Base-by-base conservation (phyloP, 2,888 invertebrate species). In the Eupeodes luniger region DNA sequence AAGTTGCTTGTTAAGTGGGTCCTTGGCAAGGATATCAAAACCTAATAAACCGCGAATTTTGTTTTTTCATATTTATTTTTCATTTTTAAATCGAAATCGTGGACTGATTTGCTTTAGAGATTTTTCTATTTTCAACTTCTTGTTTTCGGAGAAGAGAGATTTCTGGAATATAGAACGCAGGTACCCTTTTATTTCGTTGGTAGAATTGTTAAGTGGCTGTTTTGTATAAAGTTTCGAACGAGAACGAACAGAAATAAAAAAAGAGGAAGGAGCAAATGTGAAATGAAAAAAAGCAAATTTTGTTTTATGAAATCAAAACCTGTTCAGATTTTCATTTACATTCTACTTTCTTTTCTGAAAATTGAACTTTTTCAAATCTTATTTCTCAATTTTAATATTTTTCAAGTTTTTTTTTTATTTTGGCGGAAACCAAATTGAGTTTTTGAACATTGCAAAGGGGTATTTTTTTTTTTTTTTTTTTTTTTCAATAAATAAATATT, bases 11-110 rank as follows among this genome's bases (percentile, higher is more conserved):
- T 67, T 77, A 87, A 87, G 87, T 87, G 80, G 70, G 57, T 81
- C 77, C 76, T 77, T 77, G 36, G 61, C 47, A 53, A 72, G 64
- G 76, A 84, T 84, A 84, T 84, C 59, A 66, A 88, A 85, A 85
- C 77, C 55, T 88, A 88, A 88, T 88, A 88, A 88, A 88, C 88
- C 88, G 88, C 85, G 85, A 85, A 61, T 88, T 75, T 85, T 79
- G 53, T 79, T 67, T 69, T 62, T 53, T 67, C 10, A 2, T 59
- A n/a, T 10, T 49, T 51, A 7, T 9, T 69, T 19, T 77, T 40
- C 36, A n/a, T 69, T 64, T 66, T 59, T 44, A 76, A 87, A 82
- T 82, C 74, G 36, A 81, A 72, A 76, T 74, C 79, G 75, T 79
- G 83, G 49, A 86, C 83, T 70, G 49, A 36, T 84, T 80, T 72